These are phyloP conservation scores for Cassiopea andromeda DNA, from an alignment of 30 jellyfish, hydroid and myxozoan species.

Conservation along the genomic window DNA sequence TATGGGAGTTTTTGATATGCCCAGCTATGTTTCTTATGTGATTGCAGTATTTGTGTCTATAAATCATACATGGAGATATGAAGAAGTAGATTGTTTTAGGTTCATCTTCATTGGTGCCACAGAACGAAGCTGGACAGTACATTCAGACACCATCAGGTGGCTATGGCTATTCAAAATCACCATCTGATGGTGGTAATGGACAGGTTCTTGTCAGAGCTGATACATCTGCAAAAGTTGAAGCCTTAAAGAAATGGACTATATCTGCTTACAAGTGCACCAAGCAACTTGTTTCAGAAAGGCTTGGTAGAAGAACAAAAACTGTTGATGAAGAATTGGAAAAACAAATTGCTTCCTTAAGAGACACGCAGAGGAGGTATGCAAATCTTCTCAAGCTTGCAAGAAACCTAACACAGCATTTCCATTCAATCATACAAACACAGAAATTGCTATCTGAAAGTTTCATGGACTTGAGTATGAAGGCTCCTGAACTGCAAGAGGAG, in stretches of 20 bases:
- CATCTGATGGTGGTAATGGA: conserved; percentile 56
- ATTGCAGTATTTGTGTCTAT: neutral
- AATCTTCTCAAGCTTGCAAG: conserved; percentile 87
- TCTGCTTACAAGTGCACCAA: conserved; percentile 96
- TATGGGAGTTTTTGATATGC: too few species aligned
- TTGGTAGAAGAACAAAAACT: conserved; percentile 97
- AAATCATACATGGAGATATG: neutral
- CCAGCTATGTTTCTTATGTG: too few species aligned
- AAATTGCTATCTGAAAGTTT: conserved; percentile 81
- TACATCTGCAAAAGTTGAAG: conserved; percentile 94
- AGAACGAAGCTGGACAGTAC: conserved; percentile 70
- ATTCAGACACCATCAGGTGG: conserved; percentile 70
- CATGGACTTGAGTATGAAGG: conserved; percentile 92
- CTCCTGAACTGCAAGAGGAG: conserved; percentile 99
- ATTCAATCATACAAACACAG: conserved; percentile 85
- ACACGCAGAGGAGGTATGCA: conserved; percentile 90
- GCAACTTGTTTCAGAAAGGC: conserved; percentile 95
- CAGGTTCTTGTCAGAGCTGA: conserved; percentile 78
- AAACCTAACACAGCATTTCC: conserved; percentile 84
- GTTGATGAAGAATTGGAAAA: conserved; percentile 97
- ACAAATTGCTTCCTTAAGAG: conserved; percentile 90
- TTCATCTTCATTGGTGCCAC: conserved; percentile 52
- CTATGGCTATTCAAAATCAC: conserved; percentile 65
- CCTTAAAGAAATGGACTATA: conserved; percentile 95
- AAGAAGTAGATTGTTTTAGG: conserved; percentile 4